These are phyloP conservation scores for Bathynomus jamesi DNA, from an alignment of 1,140 invertebrate genomes.

Conservation along the genomic window DNA sequence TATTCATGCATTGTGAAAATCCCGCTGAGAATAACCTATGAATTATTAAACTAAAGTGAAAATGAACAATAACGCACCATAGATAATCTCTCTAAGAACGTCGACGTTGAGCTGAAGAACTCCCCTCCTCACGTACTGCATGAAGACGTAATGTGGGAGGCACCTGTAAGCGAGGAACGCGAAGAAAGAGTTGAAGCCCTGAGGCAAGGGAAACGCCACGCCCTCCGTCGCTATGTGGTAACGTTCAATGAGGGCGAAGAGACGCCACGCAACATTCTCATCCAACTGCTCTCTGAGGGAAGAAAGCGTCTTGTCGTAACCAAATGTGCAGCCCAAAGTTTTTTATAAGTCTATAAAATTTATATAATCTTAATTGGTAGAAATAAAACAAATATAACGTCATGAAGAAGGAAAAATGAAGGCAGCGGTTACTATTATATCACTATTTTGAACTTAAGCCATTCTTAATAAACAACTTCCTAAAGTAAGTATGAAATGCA, in stretches of 20 bases:
- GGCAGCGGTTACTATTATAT: too few species aligned
- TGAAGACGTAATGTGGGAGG: constrained; percentile 62
- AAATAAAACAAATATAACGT: too few species aligned
- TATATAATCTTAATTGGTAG: too few species aligned
- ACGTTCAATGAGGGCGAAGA: constrained; percentile 65
- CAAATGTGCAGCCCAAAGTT: too few species aligned
- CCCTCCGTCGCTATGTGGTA: constrained; percentile 66
- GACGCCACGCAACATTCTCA: constrained; percentile 54
- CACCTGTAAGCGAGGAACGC: constrained; percentile 71
- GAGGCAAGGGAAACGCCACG: constrained; percentile 71
- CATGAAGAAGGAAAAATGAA: too few species aligned
- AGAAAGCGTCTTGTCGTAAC: background rate
- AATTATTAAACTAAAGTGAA: background rate
- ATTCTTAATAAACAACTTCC: too few species aligned
- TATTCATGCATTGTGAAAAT: background rate
- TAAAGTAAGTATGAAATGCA: too few species aligned
- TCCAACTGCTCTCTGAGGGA: constrained; percentile 61
- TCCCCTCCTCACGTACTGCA: constrained; percentile 68
- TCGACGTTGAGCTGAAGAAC: constrained; percentile 78
- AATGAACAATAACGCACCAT: constrained; percentile 49
- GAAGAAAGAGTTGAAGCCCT: constrained; percentile 77
- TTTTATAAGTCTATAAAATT: too few species aligned
- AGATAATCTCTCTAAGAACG: constrained; percentile 70
- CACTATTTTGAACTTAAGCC: too few species aligned
- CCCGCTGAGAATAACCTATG: background rate